Percentiles rank a stretch among this genome's conserved stretches.
Conservation (phyloP, 2,113 vertebrate genomes). For the Sisor rabdophorus region DNA sequence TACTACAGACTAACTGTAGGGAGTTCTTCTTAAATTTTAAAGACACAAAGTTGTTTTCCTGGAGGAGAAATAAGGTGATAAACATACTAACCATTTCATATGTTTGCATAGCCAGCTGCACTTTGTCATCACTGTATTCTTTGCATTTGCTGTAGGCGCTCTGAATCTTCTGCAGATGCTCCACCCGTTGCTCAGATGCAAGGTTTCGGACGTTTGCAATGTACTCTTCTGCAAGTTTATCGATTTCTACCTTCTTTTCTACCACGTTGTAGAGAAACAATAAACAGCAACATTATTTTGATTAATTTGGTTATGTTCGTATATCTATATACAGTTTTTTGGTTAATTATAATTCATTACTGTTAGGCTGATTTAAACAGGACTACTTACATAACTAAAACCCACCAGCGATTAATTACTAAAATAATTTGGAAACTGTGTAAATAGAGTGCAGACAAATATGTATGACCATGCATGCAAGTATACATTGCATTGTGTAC, state of each 20-base stretch:
- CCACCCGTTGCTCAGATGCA: slow-evolving; percentile 80
- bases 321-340: neutral
- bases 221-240: slow-evolving; percentile 87
- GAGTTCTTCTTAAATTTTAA: neutral
- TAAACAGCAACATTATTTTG: neutral
- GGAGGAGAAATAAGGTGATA: neutral
- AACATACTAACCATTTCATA: slow-evolving; percentile 89
- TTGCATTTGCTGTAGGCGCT: slow-evolving; percentile 90
- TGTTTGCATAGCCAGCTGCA: slow-evolving; percentile 98
- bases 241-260: slow-evolving; percentile 96
- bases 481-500: too few species aligned
- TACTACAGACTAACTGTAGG: too few species aligned
- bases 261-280: slow-evolving; percentile 8
- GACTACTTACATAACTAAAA: too few species aligned
- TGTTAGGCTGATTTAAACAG: neutral
- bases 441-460: too few species aligned
- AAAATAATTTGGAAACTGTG: too few species aligned
- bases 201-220: slow-evolving; percentile 81
- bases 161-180: slow-evolving; percentile 91
- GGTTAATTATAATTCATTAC: neutral
- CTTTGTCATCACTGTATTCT: slow-evolving; percentile 97
- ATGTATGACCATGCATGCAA: too few species aligned
- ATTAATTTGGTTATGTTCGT: too few species aligned
- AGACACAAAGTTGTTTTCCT: too few species aligned
- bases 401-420: too few species aligned